Percentiles rank a stretch among this genome's conserved stretches.
These are phyloP conservation scores for Cephus pulcher DNA, from an alignment of 2,888 invertebrate species.

Conservation along the genomic window DNA sequence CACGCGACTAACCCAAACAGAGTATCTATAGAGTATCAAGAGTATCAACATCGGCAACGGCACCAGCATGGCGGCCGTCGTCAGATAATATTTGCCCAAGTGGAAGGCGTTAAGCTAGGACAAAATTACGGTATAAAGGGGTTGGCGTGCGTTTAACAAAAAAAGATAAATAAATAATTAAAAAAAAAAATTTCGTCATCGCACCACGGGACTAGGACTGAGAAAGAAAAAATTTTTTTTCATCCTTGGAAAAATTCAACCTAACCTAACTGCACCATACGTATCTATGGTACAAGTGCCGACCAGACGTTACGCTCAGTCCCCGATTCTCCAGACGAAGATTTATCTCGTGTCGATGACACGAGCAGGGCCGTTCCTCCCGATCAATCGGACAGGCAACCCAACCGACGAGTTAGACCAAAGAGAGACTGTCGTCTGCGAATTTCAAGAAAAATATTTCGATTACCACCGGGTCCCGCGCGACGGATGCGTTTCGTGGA, in stretches of 20 bases:
- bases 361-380: background rate
- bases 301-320: background rate
- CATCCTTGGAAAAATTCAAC: background rate
- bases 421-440: background rate
- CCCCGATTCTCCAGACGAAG: background rate
- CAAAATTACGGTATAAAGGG: background rate
- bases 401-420: background rate
- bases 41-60: background rate
- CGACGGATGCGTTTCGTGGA: background rate
- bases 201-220: background rate
- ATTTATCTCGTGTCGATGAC: background rate
- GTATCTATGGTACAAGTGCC: background rate
- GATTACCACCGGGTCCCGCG: background rate
- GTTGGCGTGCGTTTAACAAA: background rate
- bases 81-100: slow-evolving; percentile 7
- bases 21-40: background rate
- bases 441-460: background rate
- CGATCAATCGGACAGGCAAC: background rate
- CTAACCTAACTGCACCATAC: background rate
- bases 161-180: background rate
- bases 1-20: slow-evolving; percentile 3
- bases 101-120: background rate
- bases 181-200: too few relatives aligned
- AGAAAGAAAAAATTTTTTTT: background rate
- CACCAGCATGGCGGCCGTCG: background rate